Percentiles rank a stretch among this genome's conserved stretches.
Conservation (phyloP, 2,888 invertebrate genomes). For the Melipona bicolor region DNA sequence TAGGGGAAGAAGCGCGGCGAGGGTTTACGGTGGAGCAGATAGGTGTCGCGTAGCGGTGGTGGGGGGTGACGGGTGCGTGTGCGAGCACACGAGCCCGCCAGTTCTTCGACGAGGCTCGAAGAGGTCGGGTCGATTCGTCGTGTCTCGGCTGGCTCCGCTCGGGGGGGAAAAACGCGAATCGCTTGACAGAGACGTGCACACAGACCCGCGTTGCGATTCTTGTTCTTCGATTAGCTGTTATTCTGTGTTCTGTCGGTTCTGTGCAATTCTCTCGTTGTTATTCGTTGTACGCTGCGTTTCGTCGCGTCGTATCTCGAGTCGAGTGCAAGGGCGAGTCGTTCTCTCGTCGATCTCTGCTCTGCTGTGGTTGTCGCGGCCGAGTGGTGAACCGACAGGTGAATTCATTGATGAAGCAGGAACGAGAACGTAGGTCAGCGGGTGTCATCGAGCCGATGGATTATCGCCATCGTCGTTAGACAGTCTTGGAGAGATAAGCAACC, state of each 20-base stretch:
- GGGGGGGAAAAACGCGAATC: constrained; percentile 26
- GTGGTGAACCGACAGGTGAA: not conserved
- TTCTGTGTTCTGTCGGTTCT: not conserved
- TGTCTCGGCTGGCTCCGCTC: constrained; percentile 18
- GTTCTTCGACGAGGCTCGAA: constrained; percentile 78
- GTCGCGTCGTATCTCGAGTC: constrained; percentile 4
- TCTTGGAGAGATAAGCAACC: constrained; percentile 34
- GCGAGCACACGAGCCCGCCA: constrained; percentile 71
- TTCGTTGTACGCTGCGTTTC: not conserved
- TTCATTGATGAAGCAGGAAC: not conserved
- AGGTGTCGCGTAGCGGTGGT: constrained; percentile 52
- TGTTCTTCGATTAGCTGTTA: not conserved
- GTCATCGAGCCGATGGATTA: constrained; percentile 26
- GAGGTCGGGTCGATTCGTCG: constrained; percentile 66
- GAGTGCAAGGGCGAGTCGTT: constrained; percentile 42
- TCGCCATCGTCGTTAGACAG: not conserved
- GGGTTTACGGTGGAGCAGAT: constrained; percentile 58
- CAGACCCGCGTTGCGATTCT: not conserved
- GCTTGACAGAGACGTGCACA: constrained; percentile 6
- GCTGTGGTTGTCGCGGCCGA: constrained; percentile 10
- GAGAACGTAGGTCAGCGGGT: not conserved
- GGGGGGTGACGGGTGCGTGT: constrained; percentile 50
- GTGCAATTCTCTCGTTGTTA: not conserved
- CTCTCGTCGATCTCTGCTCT: constrained; percentile 18
- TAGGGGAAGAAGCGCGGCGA: constrained; percentile 59